phyloP scores from a whole-genome alignment of 2,797 vertebrate genomes.

The Octomys mimax region DNA sequence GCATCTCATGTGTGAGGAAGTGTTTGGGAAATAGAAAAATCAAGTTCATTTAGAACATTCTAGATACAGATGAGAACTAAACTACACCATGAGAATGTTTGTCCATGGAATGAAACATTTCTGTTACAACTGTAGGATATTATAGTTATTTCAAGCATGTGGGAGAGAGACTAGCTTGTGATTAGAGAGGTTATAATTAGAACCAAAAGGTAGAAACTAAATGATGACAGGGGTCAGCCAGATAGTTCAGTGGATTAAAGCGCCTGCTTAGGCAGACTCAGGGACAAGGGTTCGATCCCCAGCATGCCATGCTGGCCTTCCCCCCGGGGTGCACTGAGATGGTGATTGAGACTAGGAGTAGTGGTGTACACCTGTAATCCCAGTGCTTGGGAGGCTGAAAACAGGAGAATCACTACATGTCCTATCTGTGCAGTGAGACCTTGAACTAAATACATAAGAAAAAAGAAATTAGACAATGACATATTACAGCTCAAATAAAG shows the following conservation, averaged over 20 bases:
- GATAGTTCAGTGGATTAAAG: no score
- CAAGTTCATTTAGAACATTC: slow-evolving; percentile 11
- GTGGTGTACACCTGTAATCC: no score
- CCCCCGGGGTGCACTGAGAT: no score
- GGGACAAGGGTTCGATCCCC: no score
- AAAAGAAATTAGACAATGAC: background rate
- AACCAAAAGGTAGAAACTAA: background rate
- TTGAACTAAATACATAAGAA: no score
- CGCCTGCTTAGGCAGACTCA: no score
- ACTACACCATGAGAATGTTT: background rate
- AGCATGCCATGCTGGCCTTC: no score
- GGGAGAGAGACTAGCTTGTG: background rate
- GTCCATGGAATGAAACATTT: slow-evolving; percentile 15
- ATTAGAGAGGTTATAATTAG: slow-evolving; percentile 10
- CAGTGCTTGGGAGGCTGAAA: no score
- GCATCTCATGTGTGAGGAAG: background rate
- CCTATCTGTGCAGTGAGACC: no score
- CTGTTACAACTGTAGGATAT: background rate
- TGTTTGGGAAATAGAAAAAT: slow-evolving; percentile 39
- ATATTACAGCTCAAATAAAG: background rate
- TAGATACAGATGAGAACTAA: background rate
- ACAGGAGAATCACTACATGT: no score
- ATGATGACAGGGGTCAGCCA: background rate
- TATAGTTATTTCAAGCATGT: slow-evolving; percentile 17
- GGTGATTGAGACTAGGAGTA: no score